Percentiles rank a stretch among this genome's conserved stretches.
These are phyloP conservation scores for Hozukius guyotensis DNA, from an alignment of 2,797 vertebrate species.

Conservation along the genomic window DNA sequence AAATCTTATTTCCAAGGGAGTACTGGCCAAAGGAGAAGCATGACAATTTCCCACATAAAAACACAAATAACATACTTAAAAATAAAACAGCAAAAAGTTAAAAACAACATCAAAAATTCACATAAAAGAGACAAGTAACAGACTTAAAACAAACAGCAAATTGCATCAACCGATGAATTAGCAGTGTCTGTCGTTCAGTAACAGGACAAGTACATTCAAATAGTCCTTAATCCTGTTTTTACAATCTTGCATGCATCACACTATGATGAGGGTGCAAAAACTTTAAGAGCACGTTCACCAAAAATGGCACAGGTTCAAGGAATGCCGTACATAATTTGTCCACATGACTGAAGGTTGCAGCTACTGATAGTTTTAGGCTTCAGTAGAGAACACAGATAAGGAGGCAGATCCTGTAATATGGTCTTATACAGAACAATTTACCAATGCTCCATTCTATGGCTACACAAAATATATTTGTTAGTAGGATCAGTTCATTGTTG, in stretches of 20 bases:
- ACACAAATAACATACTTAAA: no score
- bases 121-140: no score
- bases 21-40: no score
- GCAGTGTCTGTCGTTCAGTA: no score
- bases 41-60: no score
- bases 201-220: background rate
- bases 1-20: no score
- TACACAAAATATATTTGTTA: background rate
- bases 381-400: background rate
- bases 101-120: no score
- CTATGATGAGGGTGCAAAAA: background rate
- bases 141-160: no score
- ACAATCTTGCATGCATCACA: background rate
- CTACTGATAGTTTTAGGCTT: background rate
- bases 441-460: background rate
- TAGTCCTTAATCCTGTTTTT: background rate
- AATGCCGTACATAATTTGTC: background rate
- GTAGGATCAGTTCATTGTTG: background rate
- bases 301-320: background rate
- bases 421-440: background rate
- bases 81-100: no score
- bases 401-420: background rate
- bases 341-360: background rate
- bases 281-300: background rate
- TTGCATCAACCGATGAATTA: no score